phyloP scores from a whole-genome alignment of 2,888 invertebrate species.

The Bembecia ichneumoniformis region DNA sequence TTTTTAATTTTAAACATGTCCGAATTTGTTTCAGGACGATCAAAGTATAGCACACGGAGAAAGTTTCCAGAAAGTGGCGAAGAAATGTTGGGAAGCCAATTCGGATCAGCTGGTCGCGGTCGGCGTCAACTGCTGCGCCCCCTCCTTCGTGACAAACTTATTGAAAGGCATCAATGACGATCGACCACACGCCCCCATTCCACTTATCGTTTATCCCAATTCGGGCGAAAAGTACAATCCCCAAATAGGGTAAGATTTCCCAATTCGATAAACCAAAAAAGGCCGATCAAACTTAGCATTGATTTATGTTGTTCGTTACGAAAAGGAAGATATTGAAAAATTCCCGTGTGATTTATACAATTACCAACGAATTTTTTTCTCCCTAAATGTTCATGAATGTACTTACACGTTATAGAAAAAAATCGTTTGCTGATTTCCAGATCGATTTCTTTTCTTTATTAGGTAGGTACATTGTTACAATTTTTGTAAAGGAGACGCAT shows the following conservation, averaged over 20 bases:
- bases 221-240: conserved; percentile 88
- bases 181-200: conserved; percentile 70
- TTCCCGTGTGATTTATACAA: no score
- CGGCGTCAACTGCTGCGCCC: conserved; percentile 89
- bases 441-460: no score
- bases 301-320: neutral
- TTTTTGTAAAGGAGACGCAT: no score
- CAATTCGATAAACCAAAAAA: conserved; percentile 13
- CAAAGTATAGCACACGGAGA: conserved; percentile 85
- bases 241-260: conserved; percentile 73
- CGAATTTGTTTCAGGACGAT: conserved; percentile 42
- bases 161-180: conserved; percentile 64
- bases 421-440: no score
- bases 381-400: no score
- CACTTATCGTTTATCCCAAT: conserved; percentile 92
- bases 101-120: conserved; percentile 81
- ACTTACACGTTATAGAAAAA: no score
- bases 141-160: conserved; percentile 52
- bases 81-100: conserved; percentile 81
- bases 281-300: neutral
- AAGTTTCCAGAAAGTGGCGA: conserved; percentile 80
- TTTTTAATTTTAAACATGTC: neutral
- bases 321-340: no score
- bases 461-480: no score
- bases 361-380: no score